phyloP scores from a whole-genome alignment of 2,888 invertebrate species.

The Graphium colonna region DNA sequence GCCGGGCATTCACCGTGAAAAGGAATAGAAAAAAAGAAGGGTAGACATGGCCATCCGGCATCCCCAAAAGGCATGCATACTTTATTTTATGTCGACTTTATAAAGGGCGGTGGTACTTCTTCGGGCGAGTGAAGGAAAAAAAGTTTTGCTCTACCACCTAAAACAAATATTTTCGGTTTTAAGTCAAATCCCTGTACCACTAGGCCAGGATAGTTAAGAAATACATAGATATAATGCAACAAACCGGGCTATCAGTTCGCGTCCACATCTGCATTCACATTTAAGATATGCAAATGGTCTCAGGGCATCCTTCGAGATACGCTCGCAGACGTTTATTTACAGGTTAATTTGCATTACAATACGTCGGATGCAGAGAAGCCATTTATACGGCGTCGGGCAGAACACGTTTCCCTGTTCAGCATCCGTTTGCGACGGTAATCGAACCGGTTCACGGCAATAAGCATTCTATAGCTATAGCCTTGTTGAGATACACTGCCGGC shows the following conservation, averaged over 20 bases:
- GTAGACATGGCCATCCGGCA: too few species aligned
- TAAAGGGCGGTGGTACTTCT: too few species aligned
- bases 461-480: background rate
- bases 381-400: background rate
- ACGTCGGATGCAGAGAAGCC: conserved; percentile 4
- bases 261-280: background rate
- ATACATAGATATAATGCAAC: background rate
- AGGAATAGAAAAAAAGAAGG: too few species aligned
- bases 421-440: background rate
- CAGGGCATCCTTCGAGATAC: background rate
- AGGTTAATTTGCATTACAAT: conserved; percentile 17
- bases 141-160: too few species aligned
- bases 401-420: background rate
- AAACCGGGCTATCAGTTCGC: background rate
- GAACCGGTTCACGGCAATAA: background rate
- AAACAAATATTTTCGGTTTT: too few species aligned
- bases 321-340: conserved; percentile 14
- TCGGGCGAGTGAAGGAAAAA: too few species aligned
- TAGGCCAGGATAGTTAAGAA: too few species aligned
- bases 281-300: background rate
- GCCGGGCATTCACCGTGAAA: too few species aligned
- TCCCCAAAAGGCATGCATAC: too few species aligned
- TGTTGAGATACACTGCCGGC: too few species aligned
- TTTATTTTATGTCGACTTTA: too few species aligned
- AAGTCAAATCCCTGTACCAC: too few species aligned